A percentile compares a stretch with the other conserved stretches of the same genome.
These are phyloP conservation scores for Galaxea fascicularis DNA, from an alignment of 92 coral and sea anemone genomes.

Conservation along the genomic window DNA sequence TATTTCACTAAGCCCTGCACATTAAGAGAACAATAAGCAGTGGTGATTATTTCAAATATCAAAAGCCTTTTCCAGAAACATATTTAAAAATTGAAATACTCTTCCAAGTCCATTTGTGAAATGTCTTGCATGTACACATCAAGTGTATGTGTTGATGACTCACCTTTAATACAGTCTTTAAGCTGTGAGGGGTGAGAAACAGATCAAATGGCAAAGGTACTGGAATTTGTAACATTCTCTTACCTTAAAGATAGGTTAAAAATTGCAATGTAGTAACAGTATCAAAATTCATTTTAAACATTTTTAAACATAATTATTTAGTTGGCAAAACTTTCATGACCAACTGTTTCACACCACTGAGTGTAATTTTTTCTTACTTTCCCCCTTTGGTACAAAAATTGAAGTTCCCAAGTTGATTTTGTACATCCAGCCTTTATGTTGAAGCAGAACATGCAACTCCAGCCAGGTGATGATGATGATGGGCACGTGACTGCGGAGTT, in stretches of 20 bases:
- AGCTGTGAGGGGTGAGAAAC: too few relatives aligned
- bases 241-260: too few relatives aligned
- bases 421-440: constrained; percentile 18
- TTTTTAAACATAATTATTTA: too few relatives aligned
- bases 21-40: too few relatives aligned
- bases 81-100: not conserved
- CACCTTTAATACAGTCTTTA: too few relatives aligned
- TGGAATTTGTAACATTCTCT: too few relatives aligned
- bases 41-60: too few relatives aligned
- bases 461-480: constrained; percentile 65
- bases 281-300: too few relatives aligned
- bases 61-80: not conserved
- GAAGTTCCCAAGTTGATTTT: not conserved
- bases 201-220: too few relatives aligned
- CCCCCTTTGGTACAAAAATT: not conserved
- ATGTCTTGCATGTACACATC: not conserved
- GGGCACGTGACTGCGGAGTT: constrained; percentile 61
- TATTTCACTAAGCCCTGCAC: too few relatives aligned
- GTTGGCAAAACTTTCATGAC: too few relatives aligned
- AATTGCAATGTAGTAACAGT: too few relatives aligned
- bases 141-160: not conserved
- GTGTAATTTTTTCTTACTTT: not conserved
- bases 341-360: not conserved
- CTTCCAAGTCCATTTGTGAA: not conserved
- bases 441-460: constrained; percentile 37